Evolutionary conservation across 2,113 vertebrate species (phyloP).

Genomic region (Rallus limicola): DNA sequence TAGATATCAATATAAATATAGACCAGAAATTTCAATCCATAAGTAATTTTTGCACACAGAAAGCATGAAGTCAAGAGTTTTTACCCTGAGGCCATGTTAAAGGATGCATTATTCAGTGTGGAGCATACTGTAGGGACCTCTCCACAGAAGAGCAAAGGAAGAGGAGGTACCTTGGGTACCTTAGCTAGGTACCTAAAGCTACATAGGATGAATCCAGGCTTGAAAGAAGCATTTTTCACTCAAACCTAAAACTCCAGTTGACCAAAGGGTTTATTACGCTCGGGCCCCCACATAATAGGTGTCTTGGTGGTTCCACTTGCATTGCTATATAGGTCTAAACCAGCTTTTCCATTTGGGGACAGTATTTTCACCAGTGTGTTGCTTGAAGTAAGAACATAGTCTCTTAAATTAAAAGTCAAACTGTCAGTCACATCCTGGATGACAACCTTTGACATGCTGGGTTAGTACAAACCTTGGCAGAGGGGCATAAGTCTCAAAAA

Average conservation of each 20-base stretch:
- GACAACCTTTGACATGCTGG: neutral
- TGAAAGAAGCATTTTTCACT: neutral
- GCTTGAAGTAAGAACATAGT: neutral
- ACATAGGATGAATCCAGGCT: neutral
- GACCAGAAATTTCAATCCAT: neutral
- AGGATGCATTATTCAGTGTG: neutral
- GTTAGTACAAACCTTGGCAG: neutral
- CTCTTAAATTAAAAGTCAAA: neutral
- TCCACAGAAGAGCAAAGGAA: neutral
- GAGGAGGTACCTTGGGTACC: neutral
- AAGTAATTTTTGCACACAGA: neutral
- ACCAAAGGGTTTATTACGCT: neutral
- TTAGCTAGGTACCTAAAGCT: neutral
- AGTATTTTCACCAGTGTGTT: neutral
- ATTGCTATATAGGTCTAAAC: neutral
- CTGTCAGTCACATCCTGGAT: neutral
- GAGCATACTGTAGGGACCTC: neutral
- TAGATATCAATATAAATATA: neutral
- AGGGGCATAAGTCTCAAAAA: neutral
- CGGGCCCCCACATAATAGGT: neutral
- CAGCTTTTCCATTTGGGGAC: neutral
- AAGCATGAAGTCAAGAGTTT: accelerated
- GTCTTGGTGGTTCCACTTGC: neutral
- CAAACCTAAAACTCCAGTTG: neutral
- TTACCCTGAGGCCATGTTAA: neutral